Conservation (phyloP, 2,113 vertebrate species). For the Gobiocypris rarus region DNA sequence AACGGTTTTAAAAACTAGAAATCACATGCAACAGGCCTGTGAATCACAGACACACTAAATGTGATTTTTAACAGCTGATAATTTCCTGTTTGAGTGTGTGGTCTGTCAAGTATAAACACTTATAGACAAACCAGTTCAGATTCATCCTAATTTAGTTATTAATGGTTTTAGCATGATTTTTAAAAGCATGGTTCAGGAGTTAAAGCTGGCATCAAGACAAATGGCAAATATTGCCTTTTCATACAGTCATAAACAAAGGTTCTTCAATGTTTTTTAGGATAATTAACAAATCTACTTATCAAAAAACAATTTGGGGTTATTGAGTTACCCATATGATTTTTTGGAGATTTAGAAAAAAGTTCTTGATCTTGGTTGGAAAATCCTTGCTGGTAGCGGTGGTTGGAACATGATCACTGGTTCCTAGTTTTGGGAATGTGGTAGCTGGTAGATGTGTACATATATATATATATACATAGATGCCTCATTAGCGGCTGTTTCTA, state of each 20-base stretch:
- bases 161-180: neutral
- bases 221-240: neutral
- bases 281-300: neutral
- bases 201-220: neutral
- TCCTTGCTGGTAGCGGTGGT: neutral
- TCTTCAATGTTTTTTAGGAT: neutral
- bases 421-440: neutral
- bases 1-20: neutral
- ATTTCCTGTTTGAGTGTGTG: neutral
- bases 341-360: neutral
- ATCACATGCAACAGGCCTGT: neutral
- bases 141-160: neutral
- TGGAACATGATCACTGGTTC: neutral
- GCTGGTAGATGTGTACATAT: neutral
- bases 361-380: neutral
- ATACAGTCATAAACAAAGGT: neutral
- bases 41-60: neutral
- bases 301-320: neutral
- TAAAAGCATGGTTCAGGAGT: neutral
- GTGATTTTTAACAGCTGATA: neutral
- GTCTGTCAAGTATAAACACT: neutral
- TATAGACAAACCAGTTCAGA: neutral
- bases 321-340: neutral
- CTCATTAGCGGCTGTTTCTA: too few relatives aligned
- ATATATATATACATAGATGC: too few relatives aligned